Evolutionary conservation across 1,140 invertebrate genomes (phyloP).

Genomic region (Euura lappo): DNA sequence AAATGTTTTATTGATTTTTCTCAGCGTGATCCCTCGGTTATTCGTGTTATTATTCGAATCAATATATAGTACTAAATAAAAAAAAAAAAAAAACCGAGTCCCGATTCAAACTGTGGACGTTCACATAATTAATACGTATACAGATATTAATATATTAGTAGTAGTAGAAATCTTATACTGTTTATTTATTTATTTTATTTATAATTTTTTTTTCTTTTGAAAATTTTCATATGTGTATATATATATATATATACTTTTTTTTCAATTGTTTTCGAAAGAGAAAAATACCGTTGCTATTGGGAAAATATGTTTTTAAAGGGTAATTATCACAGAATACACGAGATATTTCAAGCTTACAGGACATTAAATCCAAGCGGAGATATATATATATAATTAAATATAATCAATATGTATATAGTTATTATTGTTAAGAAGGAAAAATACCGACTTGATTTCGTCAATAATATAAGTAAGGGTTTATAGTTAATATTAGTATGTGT

Average conservation of each 20-base stretch:
- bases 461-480: background rate
- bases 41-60: background rate
- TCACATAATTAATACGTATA: background rate
- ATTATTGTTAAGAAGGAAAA: too few relatives aligned
- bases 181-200: constrained; percentile 8
- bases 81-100: too few relatives aligned
- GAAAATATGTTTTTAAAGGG: constrained; percentile 38
- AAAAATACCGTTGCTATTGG: constrained; percentile 45
- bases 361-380: constrained; percentile 53
- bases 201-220: background rate
- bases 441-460: background rate
- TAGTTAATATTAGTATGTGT: background rate
- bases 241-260: background rate
- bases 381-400: too few relatives aligned
- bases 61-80: too few relatives aligned
- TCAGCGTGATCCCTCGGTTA: background rate
- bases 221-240: background rate
- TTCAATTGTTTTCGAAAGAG: constrained; percentile 35
- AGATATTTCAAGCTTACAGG: constrained; percentile 56
- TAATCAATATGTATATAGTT: too few relatives aligned
- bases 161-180: background rate
- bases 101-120: background rate
- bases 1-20: too few relatives aligned
- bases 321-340: constrained; percentile 61
- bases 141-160: constrained; percentile 14